Evolutionary conservation across 2,797 vertebrate genomes (phyloP).

Genomic region (Echiichthys vipera): DNA sequence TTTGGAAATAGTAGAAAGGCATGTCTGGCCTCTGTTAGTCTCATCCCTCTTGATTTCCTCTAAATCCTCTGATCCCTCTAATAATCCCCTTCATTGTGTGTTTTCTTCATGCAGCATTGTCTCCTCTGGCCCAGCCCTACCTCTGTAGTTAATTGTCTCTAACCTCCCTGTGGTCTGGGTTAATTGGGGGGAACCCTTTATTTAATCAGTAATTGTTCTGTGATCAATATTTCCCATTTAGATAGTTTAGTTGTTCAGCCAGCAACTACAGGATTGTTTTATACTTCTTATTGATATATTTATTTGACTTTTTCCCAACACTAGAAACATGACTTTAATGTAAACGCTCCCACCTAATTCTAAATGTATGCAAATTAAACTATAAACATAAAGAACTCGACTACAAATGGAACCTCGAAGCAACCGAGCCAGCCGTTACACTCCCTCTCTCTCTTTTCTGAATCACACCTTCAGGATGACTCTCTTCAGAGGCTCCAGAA

Average conservation of each 20-base stretch:
- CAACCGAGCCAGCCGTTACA: background rate
- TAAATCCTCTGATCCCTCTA: conserved; percentile 23
- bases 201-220: background rate
- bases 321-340: background rate
- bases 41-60: conserved; percentile 10
- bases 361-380: background rate
- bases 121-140: background rate
- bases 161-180: background rate
- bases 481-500: conserved; percentile 99
- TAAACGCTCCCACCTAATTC: background rate
- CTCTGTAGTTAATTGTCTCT: background rate
- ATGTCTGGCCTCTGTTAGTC: background rate
- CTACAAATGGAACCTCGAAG: background rate
- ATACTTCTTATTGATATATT: too few relatives aligned
- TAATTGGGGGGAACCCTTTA: background rate
- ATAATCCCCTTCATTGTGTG: conserved; percentile 37
- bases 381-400: background rate
- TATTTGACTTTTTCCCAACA: background rate
- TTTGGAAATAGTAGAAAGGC: conserved; percentile 24
- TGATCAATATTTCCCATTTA: background rate
- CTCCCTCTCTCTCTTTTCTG: background rate
- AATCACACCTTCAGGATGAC: conserved; percentile 86
- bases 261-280: too few relatives aligned
- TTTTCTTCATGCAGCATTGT: background rate
- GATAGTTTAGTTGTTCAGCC: too few relatives aligned